Percentiles rank a stretch among this genome's conserved stretches.
Evolutionary conservation across 2,797 vertebrate species (phyloP).

Genomic region (Hapalemur alaotrensis): DNA sequence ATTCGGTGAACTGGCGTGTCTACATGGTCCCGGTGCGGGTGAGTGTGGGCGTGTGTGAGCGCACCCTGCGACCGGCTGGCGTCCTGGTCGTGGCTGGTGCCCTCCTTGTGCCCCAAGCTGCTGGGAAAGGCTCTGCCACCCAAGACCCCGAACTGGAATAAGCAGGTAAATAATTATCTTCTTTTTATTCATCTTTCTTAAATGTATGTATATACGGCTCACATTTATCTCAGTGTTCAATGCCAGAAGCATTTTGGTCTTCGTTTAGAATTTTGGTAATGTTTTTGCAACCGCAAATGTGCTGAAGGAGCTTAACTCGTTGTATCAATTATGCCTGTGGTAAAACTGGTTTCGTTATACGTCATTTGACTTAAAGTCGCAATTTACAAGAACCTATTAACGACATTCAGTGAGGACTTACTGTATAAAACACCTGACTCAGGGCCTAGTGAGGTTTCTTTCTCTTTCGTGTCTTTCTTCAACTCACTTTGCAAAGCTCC

Average conservation of each 20-base stretch:
- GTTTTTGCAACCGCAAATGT: no score
- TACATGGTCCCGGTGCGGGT: not conserved
- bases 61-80: not conserved
- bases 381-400: not conserved
- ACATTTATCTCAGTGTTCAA: not conserved
- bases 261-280: not conserved
- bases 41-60: no score
- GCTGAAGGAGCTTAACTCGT: not conserved
- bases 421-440: not conserved
- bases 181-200: not conserved
- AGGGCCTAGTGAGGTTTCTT: not conserved
- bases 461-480: not conserved
- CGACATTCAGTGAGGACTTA: not conserved
- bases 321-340: not conserved
- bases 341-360: not conserved
- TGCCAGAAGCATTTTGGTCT: not conserved
- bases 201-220: not conserved
- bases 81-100: not conserved
- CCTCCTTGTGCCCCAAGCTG: not conserved
- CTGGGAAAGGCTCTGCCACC: not conserved
- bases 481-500: not conserved
- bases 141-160: not conserved
- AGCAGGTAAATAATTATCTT: not conserved
- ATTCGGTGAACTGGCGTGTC: not conserved
- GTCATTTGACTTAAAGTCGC: not conserved